Conservation (phyloP, 1,140 invertebrate species). For the Cephus cinctus region DNA sequence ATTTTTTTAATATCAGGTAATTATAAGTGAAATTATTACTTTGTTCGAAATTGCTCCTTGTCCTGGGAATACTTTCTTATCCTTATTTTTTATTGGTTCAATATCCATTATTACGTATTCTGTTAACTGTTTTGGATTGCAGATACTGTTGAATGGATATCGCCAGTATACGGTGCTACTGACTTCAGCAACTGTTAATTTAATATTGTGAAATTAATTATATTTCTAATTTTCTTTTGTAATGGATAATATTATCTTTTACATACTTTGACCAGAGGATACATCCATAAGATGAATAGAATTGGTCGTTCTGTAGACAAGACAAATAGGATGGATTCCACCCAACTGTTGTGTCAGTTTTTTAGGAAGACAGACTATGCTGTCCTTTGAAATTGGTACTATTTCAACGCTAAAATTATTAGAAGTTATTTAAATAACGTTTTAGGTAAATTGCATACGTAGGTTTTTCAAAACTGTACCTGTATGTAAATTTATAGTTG, state of each 20-base stretch:
- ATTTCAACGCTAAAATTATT: constrained; percentile 83
- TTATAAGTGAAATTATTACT: constrained; percentile 50
- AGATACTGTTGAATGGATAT: constrained; percentile 82
- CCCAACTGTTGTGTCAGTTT: constrained; percentile 86
- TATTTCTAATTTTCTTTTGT: constrained; percentile 1
- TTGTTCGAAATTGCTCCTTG: constrained; percentile 83
- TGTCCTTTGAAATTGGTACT: constrained; percentile 95
- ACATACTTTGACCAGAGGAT: constrained; percentile 80
- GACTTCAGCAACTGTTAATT: constrained; percentile 78
- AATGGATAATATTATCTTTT: constrained; percentile 4
- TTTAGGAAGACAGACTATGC: constrained; percentile 89
- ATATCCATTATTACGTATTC: constrained; percentile 97
- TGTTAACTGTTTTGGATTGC: constrained; percentile 85
- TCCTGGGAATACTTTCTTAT: constrained; percentile 77
- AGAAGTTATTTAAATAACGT: no score
- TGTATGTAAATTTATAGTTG: constrained; percentile 93
- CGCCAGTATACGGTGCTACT: constrained; percentile 82
- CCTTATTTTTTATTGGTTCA: constrained; percentile 77
- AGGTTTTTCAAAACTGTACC: constrained; percentile 32
- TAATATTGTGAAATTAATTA: constrained; percentile 17
- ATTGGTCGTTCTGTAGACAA: constrained; percentile 88
- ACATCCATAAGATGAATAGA: constrained; percentile 94
- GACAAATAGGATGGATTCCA: constrained; percentile 88
- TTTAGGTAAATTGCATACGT: no score
- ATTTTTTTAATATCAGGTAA: no score